Evolutionary conservation across 2,113 vertebrate genomes (phyloP).

Genomic region (Plecturocebus donacophilus): DNA sequence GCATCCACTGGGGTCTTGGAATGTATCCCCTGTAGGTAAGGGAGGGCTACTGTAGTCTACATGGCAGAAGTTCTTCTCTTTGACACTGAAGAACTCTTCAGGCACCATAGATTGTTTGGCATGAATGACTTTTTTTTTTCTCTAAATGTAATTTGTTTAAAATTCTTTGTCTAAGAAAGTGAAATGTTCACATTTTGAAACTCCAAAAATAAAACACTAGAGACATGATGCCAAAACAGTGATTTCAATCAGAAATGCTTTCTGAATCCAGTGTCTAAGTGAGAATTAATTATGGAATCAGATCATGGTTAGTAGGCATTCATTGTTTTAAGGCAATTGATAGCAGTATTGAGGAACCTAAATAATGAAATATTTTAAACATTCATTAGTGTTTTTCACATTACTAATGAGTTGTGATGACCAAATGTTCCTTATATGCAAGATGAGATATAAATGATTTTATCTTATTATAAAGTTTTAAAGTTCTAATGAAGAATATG

Average conservation of each 20-base stretch:
- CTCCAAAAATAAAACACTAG: slow-evolving; percentile 71
- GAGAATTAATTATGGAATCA: slow-evolving; percentile 53
- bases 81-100: neutral
- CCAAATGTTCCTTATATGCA: neutral
- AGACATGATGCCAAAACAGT: slow-evolving; percentile 68
- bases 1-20: neutral
- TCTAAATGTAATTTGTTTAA: slow-evolving; percentile 64
- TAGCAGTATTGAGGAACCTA: slow-evolving; percentile 8
- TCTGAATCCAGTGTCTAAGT: slow-evolving; percentile 23
- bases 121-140: slow-evolving; percentile 23
- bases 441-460: neutral
- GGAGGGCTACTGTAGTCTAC: neutral
- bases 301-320: slow-evolving; percentile 38
- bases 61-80: slow-evolving; percentile 46
- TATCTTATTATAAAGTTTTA: neutral
- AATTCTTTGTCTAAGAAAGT: slow-evolving; percentile 69
- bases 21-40: neutral
- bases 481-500: neutral
- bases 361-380: slow-evolving; percentile 45
- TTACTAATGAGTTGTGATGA: slow-evolving; percentile 32
- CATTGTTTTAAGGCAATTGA: slow-evolving; percentile 55
- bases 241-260: slow-evolving; percentile 64
- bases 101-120: slow-evolving; percentile 45
- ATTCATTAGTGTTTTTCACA: slow-evolving; percentile 2
- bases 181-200: slow-evolving; percentile 71